These are phyloP conservation scores for Porites divaricata DNA, from an alignment of 92 coral and sea anemone genomes.

Conservation along the genomic window DNA sequence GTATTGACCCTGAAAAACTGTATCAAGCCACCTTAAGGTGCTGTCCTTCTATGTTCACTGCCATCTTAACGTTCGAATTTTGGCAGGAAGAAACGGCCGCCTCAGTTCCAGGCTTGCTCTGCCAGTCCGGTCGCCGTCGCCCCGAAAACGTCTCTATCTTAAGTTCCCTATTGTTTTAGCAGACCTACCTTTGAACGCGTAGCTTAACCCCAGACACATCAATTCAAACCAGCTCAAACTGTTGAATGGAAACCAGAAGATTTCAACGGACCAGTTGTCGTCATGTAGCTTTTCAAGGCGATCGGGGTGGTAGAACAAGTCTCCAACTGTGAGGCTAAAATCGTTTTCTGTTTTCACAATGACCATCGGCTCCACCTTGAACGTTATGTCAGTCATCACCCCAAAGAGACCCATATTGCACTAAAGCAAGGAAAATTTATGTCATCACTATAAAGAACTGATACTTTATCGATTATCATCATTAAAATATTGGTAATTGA, in stretches of 20 bases:
- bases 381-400: constrained; percentile 63
- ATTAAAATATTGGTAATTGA: too few species aligned
- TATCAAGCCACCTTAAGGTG: too few species aligned
- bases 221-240: constrained; percentile 55
- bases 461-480: too few species aligned
- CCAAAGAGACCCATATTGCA: constrained; percentile 74
- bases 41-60: too few species aligned
- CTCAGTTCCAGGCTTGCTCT: too few species aligned
- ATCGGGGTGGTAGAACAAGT: constrained; percentile 53
- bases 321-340: constrained; percentile 55
- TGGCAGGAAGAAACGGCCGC: too few species aligned
- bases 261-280: constrained; percentile 69
- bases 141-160: too few species aligned
- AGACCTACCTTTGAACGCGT: not conserved
- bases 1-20: too few species aligned
- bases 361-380: constrained; percentile 70
- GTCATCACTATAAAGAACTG: too few species aligned
- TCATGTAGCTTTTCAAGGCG: constrained; percentile 37
- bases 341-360: constrained; percentile 53
- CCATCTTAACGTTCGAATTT: too few species aligned
- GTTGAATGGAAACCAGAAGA: constrained; percentile 75
- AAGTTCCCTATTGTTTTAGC: too few species aligned
- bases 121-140: too few species aligned
- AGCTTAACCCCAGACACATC: not conserved
- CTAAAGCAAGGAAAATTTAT: constrained; percentile 18